Percentiles rank a stretch among this genome's conserved stretches.
Evolutionary conservation across 1,140 invertebrate genomes (phyloP).

Genomic region (Drosophila nigromelanica): DNA sequence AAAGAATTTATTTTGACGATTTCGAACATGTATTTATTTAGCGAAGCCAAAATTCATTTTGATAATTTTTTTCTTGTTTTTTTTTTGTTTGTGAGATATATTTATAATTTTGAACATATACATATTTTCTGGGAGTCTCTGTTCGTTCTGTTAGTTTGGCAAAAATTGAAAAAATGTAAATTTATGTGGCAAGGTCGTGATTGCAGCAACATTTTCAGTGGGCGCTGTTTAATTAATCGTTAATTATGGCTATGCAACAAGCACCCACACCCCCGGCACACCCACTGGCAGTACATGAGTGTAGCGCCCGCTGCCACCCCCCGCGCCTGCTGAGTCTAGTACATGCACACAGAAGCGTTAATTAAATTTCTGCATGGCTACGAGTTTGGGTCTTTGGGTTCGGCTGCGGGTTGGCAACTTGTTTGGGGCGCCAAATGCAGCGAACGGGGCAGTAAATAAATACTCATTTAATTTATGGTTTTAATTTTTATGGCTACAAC

Average conservation of each 20-base stretch:
- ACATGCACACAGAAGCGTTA: constrained; percentile 81
- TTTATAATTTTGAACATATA: neutral
- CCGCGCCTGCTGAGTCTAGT: constrained; percentile 67
- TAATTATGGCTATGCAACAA: constrained; percentile 72
- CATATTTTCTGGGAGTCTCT: too few relatives aligned
- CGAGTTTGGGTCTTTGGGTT: constrained; percentile 42
- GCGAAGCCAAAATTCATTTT: too few relatives aligned
- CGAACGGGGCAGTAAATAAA: constrained; percentile 68
- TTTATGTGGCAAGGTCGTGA: constrained; percentile 49
- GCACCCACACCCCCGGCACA: constrained; percentile 31
- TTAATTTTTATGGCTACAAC: constrained; percentile 82
- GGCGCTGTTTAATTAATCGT: constrained; percentile 76
- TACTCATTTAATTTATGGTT: constrained; percentile 83
- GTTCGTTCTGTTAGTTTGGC: neutral
- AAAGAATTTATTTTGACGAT: too few relatives aligned
- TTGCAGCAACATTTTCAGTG: constrained; percentile 32
- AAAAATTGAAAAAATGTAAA: constrained; percentile 30
- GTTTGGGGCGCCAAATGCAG: constrained; percentile 40
- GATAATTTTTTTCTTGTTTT: neutral
- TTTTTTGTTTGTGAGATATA: neutral
- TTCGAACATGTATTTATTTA: too few relatives aligned
- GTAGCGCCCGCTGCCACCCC: constrained; percentile 10
- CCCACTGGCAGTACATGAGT: neutral
- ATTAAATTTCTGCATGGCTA: constrained; percentile 73
- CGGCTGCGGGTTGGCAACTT: constrained; percentile 27